Conservation (phyloP, 2,113 vertebrate species). For the Aix galericulata region DNA sequence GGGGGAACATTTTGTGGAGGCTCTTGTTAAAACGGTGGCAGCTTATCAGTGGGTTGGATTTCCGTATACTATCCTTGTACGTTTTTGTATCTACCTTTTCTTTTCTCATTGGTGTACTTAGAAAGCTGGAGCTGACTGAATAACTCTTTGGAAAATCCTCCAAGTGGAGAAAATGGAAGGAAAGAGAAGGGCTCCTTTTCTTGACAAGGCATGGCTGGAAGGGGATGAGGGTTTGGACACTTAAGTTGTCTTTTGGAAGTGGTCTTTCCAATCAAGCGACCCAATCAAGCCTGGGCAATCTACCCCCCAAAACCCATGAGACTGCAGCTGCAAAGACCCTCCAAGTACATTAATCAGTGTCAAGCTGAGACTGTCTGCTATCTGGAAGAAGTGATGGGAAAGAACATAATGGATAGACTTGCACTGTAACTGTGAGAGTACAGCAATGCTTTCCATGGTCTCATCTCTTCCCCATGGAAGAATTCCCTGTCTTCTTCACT, state of each 20-base stretch:
- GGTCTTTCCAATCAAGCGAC: background rate
- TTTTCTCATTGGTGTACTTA: background rate
- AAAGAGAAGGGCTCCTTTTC: background rate
- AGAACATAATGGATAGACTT: background rate
- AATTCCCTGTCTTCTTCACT: background rate
- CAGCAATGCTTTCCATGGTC: background rate
- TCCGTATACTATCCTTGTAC: background rate
- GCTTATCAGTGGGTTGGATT: background rate
- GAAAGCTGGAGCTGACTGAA: background rate
- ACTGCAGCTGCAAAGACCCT: background rate
- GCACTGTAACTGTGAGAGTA: background rate
- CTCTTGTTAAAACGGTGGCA: conserved; percentile 14
- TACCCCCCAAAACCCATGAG: background rate
- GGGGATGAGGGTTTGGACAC: background rate
- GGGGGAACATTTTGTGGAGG: background rate
- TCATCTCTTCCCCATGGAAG: background rate
- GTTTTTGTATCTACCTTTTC: background rate
- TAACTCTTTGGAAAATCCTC: background rate
- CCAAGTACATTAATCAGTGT: background rate
- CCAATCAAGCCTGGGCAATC: background rate
- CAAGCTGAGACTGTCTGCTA: background rate
- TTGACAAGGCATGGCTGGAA: background rate
- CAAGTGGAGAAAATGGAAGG: background rate
- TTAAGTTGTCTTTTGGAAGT: background rate
- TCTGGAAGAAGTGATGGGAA: background rate